phyloP scores from a whole-genome alignment of 1,140 invertebrate species.

The Saccostrea glomerata region DNA sequence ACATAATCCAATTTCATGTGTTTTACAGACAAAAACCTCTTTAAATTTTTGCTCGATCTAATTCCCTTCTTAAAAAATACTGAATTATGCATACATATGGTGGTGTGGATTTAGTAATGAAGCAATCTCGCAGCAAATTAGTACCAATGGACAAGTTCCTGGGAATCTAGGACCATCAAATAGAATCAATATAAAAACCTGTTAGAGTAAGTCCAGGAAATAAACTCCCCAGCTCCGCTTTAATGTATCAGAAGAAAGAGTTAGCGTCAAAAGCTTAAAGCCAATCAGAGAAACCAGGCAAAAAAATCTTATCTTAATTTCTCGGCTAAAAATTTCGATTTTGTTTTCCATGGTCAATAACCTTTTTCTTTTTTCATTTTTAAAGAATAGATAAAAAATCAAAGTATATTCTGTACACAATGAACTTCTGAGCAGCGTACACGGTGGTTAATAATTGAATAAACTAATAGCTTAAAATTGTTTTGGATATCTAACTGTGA shows the following conservation, averaged over 20 bases:
- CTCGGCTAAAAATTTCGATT: background rate
- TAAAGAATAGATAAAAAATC: too few relatives aligned
- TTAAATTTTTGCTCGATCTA: too few relatives aligned
- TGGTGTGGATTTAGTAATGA: background rate
- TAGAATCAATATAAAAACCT: background rate
- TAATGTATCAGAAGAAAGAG: background rate
- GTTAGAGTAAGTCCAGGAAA: background rate
- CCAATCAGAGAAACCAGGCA: background rate
- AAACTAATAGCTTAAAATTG: too few relatives aligned
- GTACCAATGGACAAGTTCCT: background rate
- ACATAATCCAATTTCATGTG: too few relatives aligned
- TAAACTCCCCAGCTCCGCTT: background rate
- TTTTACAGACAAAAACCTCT: too few relatives aligned
- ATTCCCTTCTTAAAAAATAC: too few relatives aligned
- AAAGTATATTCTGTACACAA: too few relatives aligned
- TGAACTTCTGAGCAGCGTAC: too few relatives aligned
- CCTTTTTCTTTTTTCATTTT: background rate
- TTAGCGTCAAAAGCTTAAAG: background rate
- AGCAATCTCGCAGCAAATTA: conserved; percentile 10
- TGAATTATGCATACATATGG: background rate
- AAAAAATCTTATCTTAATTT: conserved; percentile 2
- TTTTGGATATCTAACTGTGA: too few relatives aligned
- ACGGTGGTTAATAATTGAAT: too few relatives aligned
- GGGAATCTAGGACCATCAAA: conserved; percentile 4
- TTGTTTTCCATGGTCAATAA: background rate